Conservation (phyloP, 1,140 invertebrate genomes). For the Meloidogyne exigua region DNA sequence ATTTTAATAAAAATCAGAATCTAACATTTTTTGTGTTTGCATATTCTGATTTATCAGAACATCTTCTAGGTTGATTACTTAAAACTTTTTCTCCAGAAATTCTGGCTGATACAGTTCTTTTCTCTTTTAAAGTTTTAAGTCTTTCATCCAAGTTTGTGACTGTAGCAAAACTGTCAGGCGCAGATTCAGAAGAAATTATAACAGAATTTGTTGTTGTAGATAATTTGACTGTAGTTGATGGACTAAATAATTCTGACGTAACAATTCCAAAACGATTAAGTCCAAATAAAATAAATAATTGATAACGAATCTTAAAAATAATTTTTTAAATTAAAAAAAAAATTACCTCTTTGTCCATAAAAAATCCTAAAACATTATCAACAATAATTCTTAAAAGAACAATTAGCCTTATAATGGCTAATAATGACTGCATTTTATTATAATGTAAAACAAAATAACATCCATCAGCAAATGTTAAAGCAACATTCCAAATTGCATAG, state of each 20-base stretch:
- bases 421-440: constrained; percentile 22
- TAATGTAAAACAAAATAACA: constrained; percentile 30
- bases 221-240: neutral
- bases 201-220: constrained; percentile 26
- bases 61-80: neutral
- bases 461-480: neutral
- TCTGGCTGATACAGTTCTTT: neutral
- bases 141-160: neutral
- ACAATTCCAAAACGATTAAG: neutral
- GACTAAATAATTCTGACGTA: neutral
- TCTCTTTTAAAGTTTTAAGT: constrained; percentile 1
- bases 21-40: neutral
- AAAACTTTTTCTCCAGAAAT: constrained; percentile 10
- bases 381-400: constrained; percentile 26
- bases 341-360: constrained; percentile 16
- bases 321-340: neutral
- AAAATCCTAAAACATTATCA: constrained; percentile 28
- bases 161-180: constrained; percentile 11
- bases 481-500: constrained; percentile 44
- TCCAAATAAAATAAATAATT: constrained; percentile 7
- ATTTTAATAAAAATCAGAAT: neutral
- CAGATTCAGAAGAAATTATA: constrained; percentile 11
- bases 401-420: constrained; percentile 21
- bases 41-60: constrained; percentile 12
- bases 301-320: neutral